A percentile compares a stretch with the other conserved stretches of the same genome.
These are phyloP conservation scores for Oligia strigilis DNA, from an alignment of 2,888 invertebrate species.

Conservation along the genomic window DNA sequence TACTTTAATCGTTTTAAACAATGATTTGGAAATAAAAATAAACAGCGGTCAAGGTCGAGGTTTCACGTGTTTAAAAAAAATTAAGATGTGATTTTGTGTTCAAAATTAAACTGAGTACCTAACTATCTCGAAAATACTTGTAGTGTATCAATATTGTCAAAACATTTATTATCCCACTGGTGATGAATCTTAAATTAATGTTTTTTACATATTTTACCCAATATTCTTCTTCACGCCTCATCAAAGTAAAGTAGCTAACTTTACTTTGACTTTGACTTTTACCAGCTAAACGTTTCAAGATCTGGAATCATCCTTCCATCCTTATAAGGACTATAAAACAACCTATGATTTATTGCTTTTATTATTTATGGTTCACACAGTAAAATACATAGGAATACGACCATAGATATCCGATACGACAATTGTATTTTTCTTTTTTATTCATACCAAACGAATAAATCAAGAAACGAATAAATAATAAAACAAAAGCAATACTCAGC, in stretches of 20 bases:
- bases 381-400: too few relatives aligned
- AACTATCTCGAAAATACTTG: background rate
- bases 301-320: too few relatives aligned
- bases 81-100: background rate
- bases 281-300: background rate
- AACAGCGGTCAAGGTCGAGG: constrained; percentile 8
- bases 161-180: background rate
- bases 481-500: too few relatives aligned
- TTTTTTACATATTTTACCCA: background rate
- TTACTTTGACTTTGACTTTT: too few relatives aligned
- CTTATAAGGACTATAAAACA: too few relatives aligned
- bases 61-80: background rate
- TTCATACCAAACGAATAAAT: background rate
- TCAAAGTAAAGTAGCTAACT: background rate
- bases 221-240: background rate
- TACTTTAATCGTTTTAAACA: constrained; percentile 8
- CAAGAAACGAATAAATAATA: background rate
- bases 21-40: constrained; percentile 10
- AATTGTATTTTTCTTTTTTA: too few relatives aligned
- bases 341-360: too few relatives aligned
- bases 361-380: too few relatives aligned
- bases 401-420: too few relatives aligned
- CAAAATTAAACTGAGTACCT: background rate
- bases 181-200: background rate
- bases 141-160: background rate